A percentile compares a stretch with the other conserved stretches of the same genome.
Evolutionary conservation across 2,888 invertebrate species (phyloP).

Genomic region (Catocala sponsa): DNA sequence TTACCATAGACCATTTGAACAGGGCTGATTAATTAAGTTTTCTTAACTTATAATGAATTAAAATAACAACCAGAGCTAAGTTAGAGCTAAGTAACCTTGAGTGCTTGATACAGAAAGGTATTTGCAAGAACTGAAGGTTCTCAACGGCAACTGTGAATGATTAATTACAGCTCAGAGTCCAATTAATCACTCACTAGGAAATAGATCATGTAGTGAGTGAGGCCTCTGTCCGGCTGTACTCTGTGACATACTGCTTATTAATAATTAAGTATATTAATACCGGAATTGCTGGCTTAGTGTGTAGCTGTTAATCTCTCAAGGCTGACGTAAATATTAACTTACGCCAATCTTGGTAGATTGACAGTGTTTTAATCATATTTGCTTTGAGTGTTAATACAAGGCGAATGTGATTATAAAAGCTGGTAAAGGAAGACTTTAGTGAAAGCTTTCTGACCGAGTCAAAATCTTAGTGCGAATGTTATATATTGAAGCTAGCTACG

Average conservation of each 20-base stretch:
- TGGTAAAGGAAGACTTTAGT: too few relatives aligned
- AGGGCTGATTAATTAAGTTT: too few relatives aligned
- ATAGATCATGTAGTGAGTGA: constrained; percentile 6
- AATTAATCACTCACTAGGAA: constrained; percentile 10
- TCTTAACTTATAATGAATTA: neutral
- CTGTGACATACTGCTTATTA: neutral
- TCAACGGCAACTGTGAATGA: constrained; percentile 2
- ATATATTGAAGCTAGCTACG: too few relatives aligned
- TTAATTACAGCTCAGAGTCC: constrained; percentile 1
- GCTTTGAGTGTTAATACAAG: too few relatives aligned
- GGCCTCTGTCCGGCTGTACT: neutral
- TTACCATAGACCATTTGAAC: too few relatives aligned
- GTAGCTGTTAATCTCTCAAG: too few relatives aligned
- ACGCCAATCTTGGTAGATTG: too few relatives aligned
- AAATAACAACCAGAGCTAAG: neutral
- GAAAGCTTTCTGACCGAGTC: too few relatives aligned
- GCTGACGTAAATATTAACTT: too few relatives aligned
- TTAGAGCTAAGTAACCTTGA: neutral
- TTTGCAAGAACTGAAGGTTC: neutral
- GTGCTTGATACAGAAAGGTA: neutral
- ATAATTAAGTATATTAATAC: neutral
- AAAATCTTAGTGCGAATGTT: too few relatives aligned
- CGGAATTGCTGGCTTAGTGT: neutral
- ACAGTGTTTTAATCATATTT: too few relatives aligned
- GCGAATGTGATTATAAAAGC: too few relatives aligned